These are phyloP conservation scores for Mylabris sibirica DNA, from an alignment of 2,888 invertebrate genomes.

Conservation along the genomic window DNA sequence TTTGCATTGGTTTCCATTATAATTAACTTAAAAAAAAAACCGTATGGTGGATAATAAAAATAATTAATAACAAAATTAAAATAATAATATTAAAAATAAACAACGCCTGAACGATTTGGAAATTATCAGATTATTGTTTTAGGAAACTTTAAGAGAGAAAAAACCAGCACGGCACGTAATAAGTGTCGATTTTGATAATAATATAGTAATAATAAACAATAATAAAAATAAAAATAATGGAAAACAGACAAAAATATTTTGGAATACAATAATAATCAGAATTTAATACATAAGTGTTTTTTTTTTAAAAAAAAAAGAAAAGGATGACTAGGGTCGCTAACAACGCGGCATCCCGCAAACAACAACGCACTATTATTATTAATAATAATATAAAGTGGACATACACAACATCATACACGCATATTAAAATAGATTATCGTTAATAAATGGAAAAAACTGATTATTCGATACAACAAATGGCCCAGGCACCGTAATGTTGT, in stretches of 20 bases:
- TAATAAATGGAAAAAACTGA: slow-evolving; percentile 54
- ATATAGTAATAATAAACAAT: slow-evolving; percentile 44
- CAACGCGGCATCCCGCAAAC: slow-evolving; percentile 62
- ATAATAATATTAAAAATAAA: slow-evolving; percentile 51
- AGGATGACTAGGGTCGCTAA: slow-evolving; percentile 63
- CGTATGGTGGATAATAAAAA: slow-evolving; percentile 47
- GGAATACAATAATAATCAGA: slow-evolving; percentile 41
- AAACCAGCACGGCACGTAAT: slow-evolving; percentile 54
- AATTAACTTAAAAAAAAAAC: slow-evolving; percentile 44
- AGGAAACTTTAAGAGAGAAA: slow-evolving; percentile 33
- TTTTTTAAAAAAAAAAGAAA: slow-evolving; percentile 41
- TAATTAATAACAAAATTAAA: slow-evolving; percentile 45
- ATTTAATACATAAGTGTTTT: slow-evolving; percentile 33
- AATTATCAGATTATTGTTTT: slow-evolving; percentile 30
- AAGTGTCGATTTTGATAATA: slow-evolving; percentile 42
- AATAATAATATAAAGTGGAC: slow-evolving; percentile 48
- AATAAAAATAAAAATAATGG: slow-evolving; percentile 23
- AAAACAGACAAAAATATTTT: slow-evolving; percentile 28
- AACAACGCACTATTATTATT: slow-evolving; percentile 60
- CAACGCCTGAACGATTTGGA: slow-evolving; percentile 47
- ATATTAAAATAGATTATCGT: slow-evolving; percentile 61
- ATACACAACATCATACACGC: slow-evolving; percentile 62
- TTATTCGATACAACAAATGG: slow-evolving; percentile 60
- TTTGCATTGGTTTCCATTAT: slow-evolving; percentile 38
- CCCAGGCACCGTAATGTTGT: slow-evolving; percentile 57